Base-by-base conservation (phyloP, 2,888 invertebrate genomes). In the Netelia fuscicornis region DNA sequence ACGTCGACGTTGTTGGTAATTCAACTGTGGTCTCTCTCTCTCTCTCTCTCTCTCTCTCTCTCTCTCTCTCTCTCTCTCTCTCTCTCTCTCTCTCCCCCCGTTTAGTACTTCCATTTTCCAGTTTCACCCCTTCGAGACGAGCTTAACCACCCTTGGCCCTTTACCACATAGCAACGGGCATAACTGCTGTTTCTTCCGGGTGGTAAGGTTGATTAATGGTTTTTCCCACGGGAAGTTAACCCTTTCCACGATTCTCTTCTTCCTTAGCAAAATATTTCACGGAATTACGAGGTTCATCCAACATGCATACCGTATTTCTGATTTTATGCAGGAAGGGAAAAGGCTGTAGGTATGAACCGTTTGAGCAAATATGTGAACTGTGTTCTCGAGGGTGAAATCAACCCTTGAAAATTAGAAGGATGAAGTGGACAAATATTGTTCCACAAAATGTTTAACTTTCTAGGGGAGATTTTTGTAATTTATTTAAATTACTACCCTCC, bases 201-300 rank as follows among this genome's bases (percentile, higher is more conserved):
- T 54, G 10, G 62, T 62, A 8, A 25, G 48, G 60, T 48, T 70
- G 79, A 80, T 81, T 67, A 84, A 84, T 56, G 81, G 70, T 84
- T 81, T 37, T 58, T 17, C 76, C 25, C 37, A 30, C 1, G 64
- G 70, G 64, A 68, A 74, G 62, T 82, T 65, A 68, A 70, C 37
- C 37, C 37, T 37, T 37, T 37, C 37, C 37, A 37, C 37, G 78
- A 78, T 58, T 82, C 56, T 62, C 72, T 64, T 48, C 62, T 54
- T 30, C 23, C 42, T 37, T 13, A 30, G 11, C 20, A 20, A 56
- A 68, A 52, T 44, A 42, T 30, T 44, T 30, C 25, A 37, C 5
- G 17, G 17, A n/a, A 9, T 37, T 11, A 11, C 56, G 71, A 37
- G 17, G 17, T 13, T 48, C 13, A 48, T 48, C 48, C 13, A 37